These are phyloP conservation scores for Drosophila ironensis DNA, from an alignment of 1,140 invertebrate species.

Conservation along the genomic window DNA sequence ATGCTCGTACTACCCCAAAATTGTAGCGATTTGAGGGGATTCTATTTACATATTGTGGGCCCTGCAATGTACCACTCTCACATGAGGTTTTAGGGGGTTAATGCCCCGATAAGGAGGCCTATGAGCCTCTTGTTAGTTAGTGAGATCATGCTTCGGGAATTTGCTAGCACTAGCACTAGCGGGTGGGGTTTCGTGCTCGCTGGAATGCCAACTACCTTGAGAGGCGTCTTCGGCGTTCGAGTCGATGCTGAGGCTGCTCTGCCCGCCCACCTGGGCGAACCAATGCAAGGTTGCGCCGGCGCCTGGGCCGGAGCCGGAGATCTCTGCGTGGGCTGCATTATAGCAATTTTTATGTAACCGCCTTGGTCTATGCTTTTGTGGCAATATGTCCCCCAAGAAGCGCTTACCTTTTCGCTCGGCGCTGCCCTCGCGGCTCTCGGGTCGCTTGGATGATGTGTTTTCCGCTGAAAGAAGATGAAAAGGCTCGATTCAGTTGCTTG, in stretches of 20 bases:
- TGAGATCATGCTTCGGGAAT: constrained; percentile 51
- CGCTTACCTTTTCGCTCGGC: constrained; percentile 78
- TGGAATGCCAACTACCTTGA: constrained; percentile 70
- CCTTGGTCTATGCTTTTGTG: too few species aligned
- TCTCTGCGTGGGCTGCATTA: constrained; percentile 37
- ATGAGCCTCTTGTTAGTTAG: constrained; percentile 19
- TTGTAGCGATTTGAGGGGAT: not conserved
- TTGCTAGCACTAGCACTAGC: constrained; percentile 1
- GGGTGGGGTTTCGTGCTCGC: constrained; percentile 1
- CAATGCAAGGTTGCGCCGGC: constrained; percentile 47
- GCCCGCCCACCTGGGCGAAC: constrained; percentile 64
- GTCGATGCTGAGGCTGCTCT: constrained; percentile 7
- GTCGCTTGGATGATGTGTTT: constrained; percentile 77
- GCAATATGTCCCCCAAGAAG: constrained; percentile 15
- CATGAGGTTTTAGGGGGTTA: constrained; percentile 5
- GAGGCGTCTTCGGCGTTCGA: constrained; percentile 40
- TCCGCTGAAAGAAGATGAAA: constrained; percentile 75
- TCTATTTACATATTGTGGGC: not conserved
- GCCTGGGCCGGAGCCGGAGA: constrained; percentile 4
- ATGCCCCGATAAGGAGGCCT: constrained; percentile 12
- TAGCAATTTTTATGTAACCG: constrained; percentile 65
- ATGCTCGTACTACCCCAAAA: not conserved
- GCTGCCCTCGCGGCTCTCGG: constrained; percentile 79
- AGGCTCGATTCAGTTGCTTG: not conserved
- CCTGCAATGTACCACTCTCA: constrained; percentile 13